phyloP scores from a whole-genome alignment of 1,140 invertebrate genomes.

The Caenorhabditis elegans region WBcel235 BX284605.5:10825001-10825500 shows the following conservation, averaged over 20 bases:
- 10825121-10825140: slow-evolving; percentile 56
- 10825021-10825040: slow-evolving; percentile 18
- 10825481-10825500: not conserved
- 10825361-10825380: no score
- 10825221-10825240: slow-evolving; percentile 81
- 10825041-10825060: slow-evolving; percentile 27
- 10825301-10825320: slow-evolving; percentile 91
- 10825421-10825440: no score
- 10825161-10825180: slow-evolving; percentile 15
- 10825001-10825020: slow-evolving; percentile 23
- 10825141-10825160: slow-evolving; percentile 37
- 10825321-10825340: slow-evolving; percentile 84
- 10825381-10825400: no score
- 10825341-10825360: slow-evolving; percentile 73
- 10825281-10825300: slow-evolving; percentile 82
- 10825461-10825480: not conserved
- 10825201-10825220: slow-evolving; percentile 66
- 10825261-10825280: slow-evolving; percentile 87
- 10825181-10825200: slow-evolving; percentile 53
- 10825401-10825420: no score
- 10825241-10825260: slow-evolving; percentile 84
- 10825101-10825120: slow-evolving; percentile 54
- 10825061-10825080: not conserved
- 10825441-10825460: no score
- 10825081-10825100: not conserved